Percentiles rank a stretch among this genome's conserved stretches.
Evolutionary conservation across 2,797 vertebrate genomes (phyloP).

Genomic region (Acrocephalus scirpaceus): DNA sequence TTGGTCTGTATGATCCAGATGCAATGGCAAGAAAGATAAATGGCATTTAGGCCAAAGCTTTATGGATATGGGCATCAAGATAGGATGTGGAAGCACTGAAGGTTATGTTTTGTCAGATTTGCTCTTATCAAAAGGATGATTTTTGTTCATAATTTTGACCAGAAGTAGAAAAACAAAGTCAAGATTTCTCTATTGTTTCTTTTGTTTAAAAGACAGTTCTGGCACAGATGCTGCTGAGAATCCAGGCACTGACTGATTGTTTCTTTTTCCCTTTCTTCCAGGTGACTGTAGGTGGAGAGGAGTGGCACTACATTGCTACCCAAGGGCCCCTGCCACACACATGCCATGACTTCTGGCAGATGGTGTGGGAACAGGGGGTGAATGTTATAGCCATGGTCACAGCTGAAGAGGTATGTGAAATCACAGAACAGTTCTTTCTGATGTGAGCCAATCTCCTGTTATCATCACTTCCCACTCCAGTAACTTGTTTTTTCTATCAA

Average conservation of each 20-base stretch:
- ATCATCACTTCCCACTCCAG: not conserved
- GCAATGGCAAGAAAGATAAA: not conserved
- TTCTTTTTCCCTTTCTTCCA: constrained; percentile 63
- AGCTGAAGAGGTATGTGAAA: constrained; percentile 89
- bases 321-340: constrained; percentile 95
- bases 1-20: not conserved
- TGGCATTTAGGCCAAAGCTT: not conserved
- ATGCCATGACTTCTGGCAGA: constrained; percentile 98
- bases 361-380: constrained; percentile 98
- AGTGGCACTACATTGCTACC: constrained; percentile 97
- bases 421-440: not conserved
- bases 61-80: not conserved
- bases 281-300: constrained; percentile 91
- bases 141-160: not conserved
- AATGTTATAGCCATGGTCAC: constrained; percentile 99
- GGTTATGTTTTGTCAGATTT: not conserved
- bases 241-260: not conserved
- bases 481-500: not conserved
- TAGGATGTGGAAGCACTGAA: not conserved
- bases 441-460: not conserved
- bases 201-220: not conserved
- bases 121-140: not conserved
- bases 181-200: not conserved
- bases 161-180: not conserved
- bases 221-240: not conserved